Evolutionary conservation across 2,888 invertebrate genomes (phyloP), one percentile per base, ranked within the genome.

Genomic region (Drosophila conformis): DNA sequence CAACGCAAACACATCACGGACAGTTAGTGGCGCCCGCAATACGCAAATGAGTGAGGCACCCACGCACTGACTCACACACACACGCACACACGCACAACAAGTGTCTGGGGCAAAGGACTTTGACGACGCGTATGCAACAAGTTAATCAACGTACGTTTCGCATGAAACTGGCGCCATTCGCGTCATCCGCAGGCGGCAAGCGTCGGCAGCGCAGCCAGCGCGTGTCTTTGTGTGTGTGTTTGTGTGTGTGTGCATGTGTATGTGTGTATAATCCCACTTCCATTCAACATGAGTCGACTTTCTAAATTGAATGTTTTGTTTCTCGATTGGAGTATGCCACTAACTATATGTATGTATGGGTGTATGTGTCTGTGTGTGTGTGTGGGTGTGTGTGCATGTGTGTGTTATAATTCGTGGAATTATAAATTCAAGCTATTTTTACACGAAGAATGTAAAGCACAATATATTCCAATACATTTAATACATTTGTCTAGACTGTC

Each of bases 81-180:
- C 67, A 29, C 29, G 7, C 29, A 29, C 29, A 68, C 35, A 42
- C 58, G 48, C 48, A 74, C 59, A 58, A 80, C 71, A 70, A 76
- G 69, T 79, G 77, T 74, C 62, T 73, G 76, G 69, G 59, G 62
- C 60, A 73, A 57, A 31, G 69, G 76, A 73, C 77, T 77, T 35
- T 51, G 52, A 58, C 80, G 78, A 82, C 73, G 87, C 87, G 85
- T 80, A 85, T 86, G 88, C 87, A 87, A 87, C 87, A 87, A 87
- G 87, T 87, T 86, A 87, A 87, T 86, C 86, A 87, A 82, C 86
- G 79, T 79, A 83, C 86, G 84, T 79, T 79, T 81, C 73, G 82
- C 79, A 82, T 79, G 74, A 82, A 87, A 87, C 87, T 87, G 87
- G 83, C 83, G 86, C 85, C 84, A 67, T 40, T 54, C 61, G 68